Evolutionary conservation across 2,113 vertebrate species (phyloP).

Genomic region (Chrysemys picta): DNA sequence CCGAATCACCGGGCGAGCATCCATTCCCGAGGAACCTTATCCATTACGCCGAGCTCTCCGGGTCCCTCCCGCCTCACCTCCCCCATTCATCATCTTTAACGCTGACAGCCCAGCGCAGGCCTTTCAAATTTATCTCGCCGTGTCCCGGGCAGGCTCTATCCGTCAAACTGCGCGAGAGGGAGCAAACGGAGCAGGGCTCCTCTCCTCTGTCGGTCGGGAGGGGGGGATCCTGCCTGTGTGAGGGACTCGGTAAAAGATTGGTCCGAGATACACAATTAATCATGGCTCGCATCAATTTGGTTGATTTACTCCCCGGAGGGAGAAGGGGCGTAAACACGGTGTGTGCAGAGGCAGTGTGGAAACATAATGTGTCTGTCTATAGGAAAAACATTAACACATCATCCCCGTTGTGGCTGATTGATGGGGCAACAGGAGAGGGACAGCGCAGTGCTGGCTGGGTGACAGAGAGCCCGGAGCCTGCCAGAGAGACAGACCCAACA

Average conservation of each 20-base stretch:
- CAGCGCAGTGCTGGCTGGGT: conserved; percentile 72
- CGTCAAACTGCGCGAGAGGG: conserved; percentile 81
- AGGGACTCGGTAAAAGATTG: conserved; percentile 78
- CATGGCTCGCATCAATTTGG: conserved; percentile 84
- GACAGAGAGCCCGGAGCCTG: conserved; percentile 70
- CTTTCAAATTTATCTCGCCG: conserved; percentile 90
- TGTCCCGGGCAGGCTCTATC: conserved; percentile 84
- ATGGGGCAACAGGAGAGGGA: conserved; percentile 73
- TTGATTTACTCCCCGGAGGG: conserved; percentile 83
- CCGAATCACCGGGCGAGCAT: conserved; percentile 74
- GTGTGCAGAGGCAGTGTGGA: conserved; percentile 79
- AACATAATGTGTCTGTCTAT: conserved; percentile 86
- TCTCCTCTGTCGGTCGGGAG: conserved; percentile 61
- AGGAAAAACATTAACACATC: conserved; percentile 87
- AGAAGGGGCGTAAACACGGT: conserved; percentile 82
- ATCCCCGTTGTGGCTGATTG: conserved; percentile 79
- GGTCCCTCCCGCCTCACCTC: conserved; percentile 86
- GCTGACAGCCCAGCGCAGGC: conserved; percentile 90
- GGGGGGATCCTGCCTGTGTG: conserved; percentile 74
- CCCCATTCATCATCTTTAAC: conserved; percentile 99
- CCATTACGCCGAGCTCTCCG: conserved; percentile 82
- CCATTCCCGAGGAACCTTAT: conserved; percentile 80
- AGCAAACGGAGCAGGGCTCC: conserved; percentile 53
- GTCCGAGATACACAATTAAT: conserved; percentile 85
- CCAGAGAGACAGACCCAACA: conserved; percentile 50